These are phyloP conservation scores for Bostrychus sinensis DNA, from an alignment of 2,113 vertebrate genomes.

Conservation along the genomic window DNA sequence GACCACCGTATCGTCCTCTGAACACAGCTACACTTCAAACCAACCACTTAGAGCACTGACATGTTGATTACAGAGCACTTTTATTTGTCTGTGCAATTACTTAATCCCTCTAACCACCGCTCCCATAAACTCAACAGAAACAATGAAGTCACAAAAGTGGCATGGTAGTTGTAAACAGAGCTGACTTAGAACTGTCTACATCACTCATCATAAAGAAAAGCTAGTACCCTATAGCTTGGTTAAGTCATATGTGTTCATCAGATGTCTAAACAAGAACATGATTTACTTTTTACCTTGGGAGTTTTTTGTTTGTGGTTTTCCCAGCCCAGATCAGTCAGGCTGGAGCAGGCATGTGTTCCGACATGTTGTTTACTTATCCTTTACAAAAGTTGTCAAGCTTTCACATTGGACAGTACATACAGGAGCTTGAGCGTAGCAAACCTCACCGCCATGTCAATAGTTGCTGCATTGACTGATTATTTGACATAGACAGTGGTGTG, in stretches of 20 bases:
- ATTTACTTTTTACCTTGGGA: neutral
- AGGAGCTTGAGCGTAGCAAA: slow-evolving; percentile 37
- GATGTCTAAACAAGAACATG: slow-evolving; percentile 21
- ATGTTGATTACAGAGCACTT: slow-evolving; percentile 36
- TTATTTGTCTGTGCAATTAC: slow-evolving; percentile 30
- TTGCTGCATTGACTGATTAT: slow-evolving; percentile 25
- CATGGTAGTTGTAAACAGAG: neutral
- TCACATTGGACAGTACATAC: slow-evolving; percentile 38
- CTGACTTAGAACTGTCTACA: neutral
- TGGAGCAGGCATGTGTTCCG: slow-evolving; percentile 55
- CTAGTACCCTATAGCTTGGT: neutral
- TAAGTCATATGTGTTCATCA: slow-evolving; percentile 7
- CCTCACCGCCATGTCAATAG: slow-evolving; percentile 62
- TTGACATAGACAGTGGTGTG: slow-evolving; percentile 30
- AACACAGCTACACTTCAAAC: neutral
- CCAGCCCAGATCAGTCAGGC: slow-evolving; percentile 43
- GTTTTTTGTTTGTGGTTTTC: slow-evolving; percentile 28
- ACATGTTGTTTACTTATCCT: slow-evolving; percentile 67
- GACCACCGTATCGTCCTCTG: neutral
- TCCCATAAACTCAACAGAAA: slow-evolving; percentile 31
- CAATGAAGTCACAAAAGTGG: slow-evolving; percentile 6
- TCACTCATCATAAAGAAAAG: neutral
- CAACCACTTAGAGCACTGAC: slow-evolving; percentile 3
- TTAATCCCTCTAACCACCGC: slow-evolving; percentile 25
- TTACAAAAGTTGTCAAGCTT: slow-evolving; percentile 59